phyloP scores from a whole-genome alignment of 2,888 invertebrate genomes.

The Deilephila porcellus region DNA sequence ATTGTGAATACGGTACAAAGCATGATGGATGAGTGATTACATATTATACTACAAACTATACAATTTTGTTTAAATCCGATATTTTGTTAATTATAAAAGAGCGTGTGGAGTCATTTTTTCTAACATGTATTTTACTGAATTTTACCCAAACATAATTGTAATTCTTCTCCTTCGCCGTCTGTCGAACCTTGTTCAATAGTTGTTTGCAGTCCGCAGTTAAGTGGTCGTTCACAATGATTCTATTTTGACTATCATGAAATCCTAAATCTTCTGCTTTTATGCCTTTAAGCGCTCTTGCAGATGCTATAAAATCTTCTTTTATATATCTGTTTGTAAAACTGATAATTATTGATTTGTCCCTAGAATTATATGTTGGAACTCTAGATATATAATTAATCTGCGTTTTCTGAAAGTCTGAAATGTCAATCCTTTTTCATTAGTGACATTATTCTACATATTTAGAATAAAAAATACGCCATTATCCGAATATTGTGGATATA shows the following conservation, averaged over 20 bases:
- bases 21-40: not conserved
- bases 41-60: not conserved
- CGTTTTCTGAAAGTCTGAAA: conserved; percentile 8
- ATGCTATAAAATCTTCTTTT: conserved; percentile 33
- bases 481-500: too few species aligned
- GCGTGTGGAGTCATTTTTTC: conserved; percentile 31
- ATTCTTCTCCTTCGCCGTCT: conserved; percentile 28
- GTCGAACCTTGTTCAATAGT: conserved; percentile 27
- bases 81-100: conserved; percentile 20
- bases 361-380: conserved; percentile 2
- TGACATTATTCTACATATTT: too few species aligned
- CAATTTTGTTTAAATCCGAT: conserved; percentile 32
- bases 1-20: not conserved
- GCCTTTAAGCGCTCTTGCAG: conserved; percentile 28
- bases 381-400: conserved; percentile 26
- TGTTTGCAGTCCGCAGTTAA: conserved; percentile 28
- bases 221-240: conserved; percentile 27
- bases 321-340: conserved; percentile 26
- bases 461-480: too few species aligned
- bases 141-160: conserved; percentile 34
- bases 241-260: not conserved
- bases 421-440: too few species aligned
- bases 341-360: conserved; percentile 10
- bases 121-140: conserved; percentile 32
- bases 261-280: conserved; percentile 29